Base-by-base conservation (phyloP, 2,888 invertebrate genomes). In the Agelastica alni region DNA sequence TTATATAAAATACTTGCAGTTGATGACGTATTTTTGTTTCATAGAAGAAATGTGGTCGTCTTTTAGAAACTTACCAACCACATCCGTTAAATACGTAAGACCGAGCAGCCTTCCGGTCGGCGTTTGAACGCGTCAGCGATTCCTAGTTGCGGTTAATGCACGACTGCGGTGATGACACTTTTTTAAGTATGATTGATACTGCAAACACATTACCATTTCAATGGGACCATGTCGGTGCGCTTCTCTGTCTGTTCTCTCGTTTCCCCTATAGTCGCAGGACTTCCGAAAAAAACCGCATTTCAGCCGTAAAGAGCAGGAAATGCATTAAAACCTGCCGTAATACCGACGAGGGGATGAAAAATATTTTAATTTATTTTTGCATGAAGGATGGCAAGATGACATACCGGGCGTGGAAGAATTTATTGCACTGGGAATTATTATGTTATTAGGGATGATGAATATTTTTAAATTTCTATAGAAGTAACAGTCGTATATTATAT, bases 181-280 rank as follows among this genome's bases (percentile, higher is more conserved):
- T 57, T 55, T 61, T 56, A 61, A 59, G 61, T 57, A 64, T 65
- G 66, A 66, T 66, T 66, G 65, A 66, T 66, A 59, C 59, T 47
- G 56, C 59, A 57, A 62, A 61, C 60, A 60, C 62, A 63, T 64
- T 63, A 61, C 60, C 58, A 59, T 57, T 57, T 60, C 58, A 53
- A 58, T 49, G 54, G 46, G 43, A 42, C 12, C 52, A 41, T n/a
- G 49, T 31, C 16, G 42, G 42, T 6, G 17, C 12, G 16, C 16
- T 28, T n/a, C n/a, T n/a, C n/a, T n/a, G n/a, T n/a, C n/a, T n/a
- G n/a, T n/a, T n/a, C n/a, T n/a, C n/a, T n/a, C n/a, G n/a, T n/a
- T n/a, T n/a, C n/a, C n/a, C n/a, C n/a, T n/a, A n/a, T n/a, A n/a
- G n/a, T 49, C 43, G 26, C 55, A 59, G 49, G 42, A 52, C 58